Evolutionary conservation across 2,888 invertebrate species (phyloP).

Genomic region (Villa cingulata): DNA sequence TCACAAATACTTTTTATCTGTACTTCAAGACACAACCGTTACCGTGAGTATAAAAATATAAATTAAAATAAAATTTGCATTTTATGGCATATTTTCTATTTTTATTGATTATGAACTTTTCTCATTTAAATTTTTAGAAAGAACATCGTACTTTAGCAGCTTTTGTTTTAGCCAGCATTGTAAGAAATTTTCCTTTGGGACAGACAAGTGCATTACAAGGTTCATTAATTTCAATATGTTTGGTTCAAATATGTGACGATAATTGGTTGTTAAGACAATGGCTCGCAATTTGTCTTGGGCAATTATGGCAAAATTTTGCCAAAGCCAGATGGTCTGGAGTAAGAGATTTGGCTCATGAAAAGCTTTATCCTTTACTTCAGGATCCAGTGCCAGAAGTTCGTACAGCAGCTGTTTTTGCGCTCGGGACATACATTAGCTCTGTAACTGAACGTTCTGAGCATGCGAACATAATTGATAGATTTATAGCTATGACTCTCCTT

Average conservation of each 20-base stretch:
- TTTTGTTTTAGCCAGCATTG: constrained; percentile 87
- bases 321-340: constrained; percentile 90
- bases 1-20: constrained; percentile 86
- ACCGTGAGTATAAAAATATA: constrained; percentile 57
- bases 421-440: constrained; percentile 86
- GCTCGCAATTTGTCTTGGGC: constrained; percentile 84
- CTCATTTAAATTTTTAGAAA: constrained; percentile 37
- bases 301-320: constrained; percentile 80
- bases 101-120: not conserved
- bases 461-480: constrained; percentile 86
- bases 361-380: constrained; percentile 64
- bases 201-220: constrained; percentile 86
- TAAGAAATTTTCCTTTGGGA: constrained; percentile 74
- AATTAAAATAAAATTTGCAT: too few relatives aligned
- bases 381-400: constrained; percentile 84
- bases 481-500: constrained; percentile 76
- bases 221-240: constrained; percentile 77
- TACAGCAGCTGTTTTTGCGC: constrained; percentile 85
- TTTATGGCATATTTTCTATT: not conserved
- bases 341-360: constrained; percentile 91
- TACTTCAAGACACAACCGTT: constrained; percentile 76
- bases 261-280: constrained; percentile 62
- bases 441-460: constrained; percentile 77
- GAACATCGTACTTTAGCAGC: constrained; percentile 87
- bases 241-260: constrained; percentile 71